Evolutionary conservation across 1,140 invertebrate genomes (phyloP).

Genomic region (Archegozetes longisetosus): DNA sequence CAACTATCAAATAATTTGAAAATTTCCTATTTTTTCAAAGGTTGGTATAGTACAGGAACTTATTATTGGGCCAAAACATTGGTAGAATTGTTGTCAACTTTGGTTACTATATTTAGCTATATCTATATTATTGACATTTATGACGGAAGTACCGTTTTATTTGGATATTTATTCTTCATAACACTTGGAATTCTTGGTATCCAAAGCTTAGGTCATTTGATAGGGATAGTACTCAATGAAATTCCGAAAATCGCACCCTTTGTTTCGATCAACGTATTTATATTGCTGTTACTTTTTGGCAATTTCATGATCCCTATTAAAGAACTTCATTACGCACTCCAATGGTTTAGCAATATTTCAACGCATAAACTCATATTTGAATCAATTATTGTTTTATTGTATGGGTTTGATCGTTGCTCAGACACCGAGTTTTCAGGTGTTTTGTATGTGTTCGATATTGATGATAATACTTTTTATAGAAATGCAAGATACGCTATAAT

Average conservation of each 20-base stretch:
- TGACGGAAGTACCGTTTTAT: no score
- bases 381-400: neutral
- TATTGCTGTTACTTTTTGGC: neutral
- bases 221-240: no score
- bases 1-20: no score
- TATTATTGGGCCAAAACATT: constrained; percentile 27
- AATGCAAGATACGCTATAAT: neutral
- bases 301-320: neutral
- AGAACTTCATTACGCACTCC: constrained; percentile 3
- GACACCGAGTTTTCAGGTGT: neutral
- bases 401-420: constrained; percentile 3
- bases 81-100: constrained; percentile 25
- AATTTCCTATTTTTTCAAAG: no score
- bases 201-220: no score
- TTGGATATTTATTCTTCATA: no score
- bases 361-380: neutral
- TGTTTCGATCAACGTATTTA: neutral
- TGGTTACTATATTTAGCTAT: neutral
- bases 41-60: constrained; percentile 24
- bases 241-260: no score
- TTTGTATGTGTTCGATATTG: neutral
- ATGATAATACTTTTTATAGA: neutral
- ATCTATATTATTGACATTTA: constrained; percentile 2
- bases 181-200: no score
- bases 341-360: neutral